A percentile compares a stretch with the other conserved stretches of the same genome.
Evolutionary conservation across 2,888 invertebrate species (phyloP).

Genomic region (Dichetophora obliterata): DNA sequence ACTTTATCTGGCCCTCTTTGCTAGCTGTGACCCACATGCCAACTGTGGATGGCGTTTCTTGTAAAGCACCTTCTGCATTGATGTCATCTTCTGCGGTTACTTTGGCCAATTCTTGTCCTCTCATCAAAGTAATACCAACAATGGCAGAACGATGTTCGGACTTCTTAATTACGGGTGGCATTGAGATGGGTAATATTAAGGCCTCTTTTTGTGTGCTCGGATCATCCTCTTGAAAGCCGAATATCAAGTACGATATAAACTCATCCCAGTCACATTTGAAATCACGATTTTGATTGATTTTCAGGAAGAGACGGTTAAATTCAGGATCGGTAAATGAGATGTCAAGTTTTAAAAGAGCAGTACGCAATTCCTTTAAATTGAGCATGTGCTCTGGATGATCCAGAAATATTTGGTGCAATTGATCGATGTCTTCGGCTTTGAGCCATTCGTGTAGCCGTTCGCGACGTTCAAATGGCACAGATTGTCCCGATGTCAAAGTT

Average conservation of each 20-base stretch:
- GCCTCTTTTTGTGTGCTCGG: constrained; percentile 75
- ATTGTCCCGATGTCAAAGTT: constrained; percentile 57
- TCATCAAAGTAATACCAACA: constrained; percentile 71
- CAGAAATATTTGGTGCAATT: constrained; percentile 54
- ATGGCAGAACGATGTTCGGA: constrained; percentile 81
- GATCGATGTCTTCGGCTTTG: constrained; percentile 59
- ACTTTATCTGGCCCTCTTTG: constrained; percentile 82
- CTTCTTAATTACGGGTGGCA: constrained; percentile 73
- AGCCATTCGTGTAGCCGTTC: constrained; percentile 64
- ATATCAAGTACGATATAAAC: constrained; percentile 80
- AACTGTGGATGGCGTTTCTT: constrained; percentile 69
- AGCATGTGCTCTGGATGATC: constrained; percentile 52
- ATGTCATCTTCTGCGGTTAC: constrained; percentile 60
- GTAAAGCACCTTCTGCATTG: constrained; percentile 60
- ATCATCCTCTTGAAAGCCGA: constrained; percentile 80
- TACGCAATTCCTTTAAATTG: constrained; percentile 57
- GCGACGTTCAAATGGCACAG: constrained; percentile 53
- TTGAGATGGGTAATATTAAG: constrained; percentile 76
- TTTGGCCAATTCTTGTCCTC: constrained; percentile 39
- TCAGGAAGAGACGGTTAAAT: constrained; percentile 75
- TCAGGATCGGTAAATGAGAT: constrained; percentile 71
- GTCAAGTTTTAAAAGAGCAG: constrained; percentile 53
- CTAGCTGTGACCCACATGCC: constrained; percentile 83
- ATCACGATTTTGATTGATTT: constrained; percentile 75
- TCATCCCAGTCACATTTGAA: constrained; percentile 80